phyloP scores from a whole-genome alignment of 35 echinoderm and acorn worm species.

The Diadema setosum region DNA sequence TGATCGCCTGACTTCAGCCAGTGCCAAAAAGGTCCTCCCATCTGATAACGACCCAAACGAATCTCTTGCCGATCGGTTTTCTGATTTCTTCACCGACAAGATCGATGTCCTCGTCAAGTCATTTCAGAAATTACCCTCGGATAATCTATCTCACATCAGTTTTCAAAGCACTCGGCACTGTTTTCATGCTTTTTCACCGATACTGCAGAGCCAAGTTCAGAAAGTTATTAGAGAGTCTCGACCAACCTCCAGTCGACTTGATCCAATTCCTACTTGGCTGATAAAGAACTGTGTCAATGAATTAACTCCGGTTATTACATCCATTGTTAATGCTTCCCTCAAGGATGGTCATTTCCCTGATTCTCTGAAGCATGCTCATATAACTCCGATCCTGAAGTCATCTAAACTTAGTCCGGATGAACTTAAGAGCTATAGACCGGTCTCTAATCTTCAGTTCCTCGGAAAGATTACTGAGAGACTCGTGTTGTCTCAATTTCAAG shows the following conservation, averaged over 20 bases:
- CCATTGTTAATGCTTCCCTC: background rate
- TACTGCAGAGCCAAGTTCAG: no score
- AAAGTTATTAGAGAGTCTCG: no score
- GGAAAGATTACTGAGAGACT: no score
- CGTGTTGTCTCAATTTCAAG: background rate
- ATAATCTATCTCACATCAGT: no score
- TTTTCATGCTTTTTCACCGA: no score
- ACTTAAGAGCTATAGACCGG: no score
- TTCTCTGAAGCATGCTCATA: background rate
- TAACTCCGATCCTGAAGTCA: background rate
- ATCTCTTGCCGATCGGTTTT: background rate
- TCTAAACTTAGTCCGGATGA: no score
- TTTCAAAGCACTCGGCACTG: no score
- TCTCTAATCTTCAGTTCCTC: no score
- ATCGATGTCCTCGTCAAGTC: background rate
- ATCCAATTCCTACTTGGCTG: no score
- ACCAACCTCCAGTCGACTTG: no score
- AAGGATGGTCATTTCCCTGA: background rate
- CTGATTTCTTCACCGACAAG: background rate
- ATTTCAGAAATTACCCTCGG: no score
- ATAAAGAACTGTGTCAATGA: background rate
- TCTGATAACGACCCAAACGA: background rate
- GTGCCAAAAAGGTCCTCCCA: background rate
- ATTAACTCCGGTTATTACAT: background rate
- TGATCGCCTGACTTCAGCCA: background rate